A percentile compares a stretch with the other conserved stretches of the same genome.
Conservation (phyloP, 2,113 vertebrate species). For the Lasiurus cinereus region DNA sequence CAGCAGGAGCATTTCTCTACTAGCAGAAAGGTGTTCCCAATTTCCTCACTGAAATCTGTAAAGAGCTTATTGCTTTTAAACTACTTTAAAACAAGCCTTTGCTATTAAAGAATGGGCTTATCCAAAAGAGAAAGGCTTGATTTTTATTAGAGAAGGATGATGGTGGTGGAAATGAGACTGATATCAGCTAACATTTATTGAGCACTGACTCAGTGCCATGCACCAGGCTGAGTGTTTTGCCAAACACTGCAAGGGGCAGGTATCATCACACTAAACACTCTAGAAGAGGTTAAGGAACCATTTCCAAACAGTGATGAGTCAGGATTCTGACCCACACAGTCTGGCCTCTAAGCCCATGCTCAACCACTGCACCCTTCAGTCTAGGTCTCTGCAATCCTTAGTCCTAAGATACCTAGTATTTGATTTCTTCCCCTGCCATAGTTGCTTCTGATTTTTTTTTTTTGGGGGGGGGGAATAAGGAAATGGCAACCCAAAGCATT, state of each 20-base stretch:
- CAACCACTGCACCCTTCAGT: not conserved
- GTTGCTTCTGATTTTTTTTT: constrained; percentile 54
- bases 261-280: not conserved
- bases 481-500: constrained; percentile 71
- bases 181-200: not conserved
- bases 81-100: not conserved
- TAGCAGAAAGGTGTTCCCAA: not conserved
- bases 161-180: no score
- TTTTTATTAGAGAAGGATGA: constrained; percentile 55
- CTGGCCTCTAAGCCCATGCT: not conserved
- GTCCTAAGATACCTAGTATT: constrained; percentile 49
- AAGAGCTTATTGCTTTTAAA: constrained; percentile 69
- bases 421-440: constrained; percentile 72
- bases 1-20: constrained; percentile 46
- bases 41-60: constrained; percentile 62
- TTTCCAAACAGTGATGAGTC: not conserved
- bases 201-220: not conserved
- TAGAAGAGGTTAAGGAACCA: not conserved
- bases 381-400: not conserved
- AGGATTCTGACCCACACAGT: not conserved
- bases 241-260: not conserved
- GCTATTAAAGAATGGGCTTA: constrained; percentile 59
- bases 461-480: not conserved
- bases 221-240: not conserved
- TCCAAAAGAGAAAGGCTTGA: constrained; percentile 41